Evolutionary conservation across 2,797 vertebrate genomes (phyloP).

Genomic region (Notolepis coatsorum): DNA sequence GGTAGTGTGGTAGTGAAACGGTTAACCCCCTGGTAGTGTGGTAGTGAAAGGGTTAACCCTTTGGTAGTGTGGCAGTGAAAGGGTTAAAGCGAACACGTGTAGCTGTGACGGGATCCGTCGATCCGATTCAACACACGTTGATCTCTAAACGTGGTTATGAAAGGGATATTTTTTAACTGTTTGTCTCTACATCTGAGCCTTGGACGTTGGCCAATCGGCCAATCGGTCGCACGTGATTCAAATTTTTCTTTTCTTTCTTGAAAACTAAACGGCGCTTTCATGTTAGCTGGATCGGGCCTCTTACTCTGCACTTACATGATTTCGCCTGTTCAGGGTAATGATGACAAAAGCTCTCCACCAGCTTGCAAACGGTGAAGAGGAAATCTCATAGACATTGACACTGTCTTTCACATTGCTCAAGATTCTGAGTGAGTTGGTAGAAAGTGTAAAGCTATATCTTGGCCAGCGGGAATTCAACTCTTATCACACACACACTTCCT

Average conservation of each 20-base stretch:
- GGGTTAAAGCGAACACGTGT: no score
- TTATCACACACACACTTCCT: neutral
- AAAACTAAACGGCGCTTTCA: neutral
- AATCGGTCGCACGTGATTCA: slow-evolving; percentile 10
- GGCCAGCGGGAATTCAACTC: slow-evolving; percentile 30
- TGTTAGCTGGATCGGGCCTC: slow-evolving; percentile 22
- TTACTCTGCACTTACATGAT: neutral
- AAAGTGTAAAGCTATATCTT: slow-evolving; percentile 29
- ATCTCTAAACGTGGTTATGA: slow-evolving; percentile 16
- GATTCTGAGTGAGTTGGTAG: slow-evolving; percentile 24
- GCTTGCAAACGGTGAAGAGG: slow-evolving; percentile 8
- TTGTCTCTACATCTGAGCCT: slow-evolving; percentile 9
- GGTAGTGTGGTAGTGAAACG: no score
- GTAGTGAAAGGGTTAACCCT: no score
- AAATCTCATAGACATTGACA: slow-evolving; percentile 27
- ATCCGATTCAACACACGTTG: no score
- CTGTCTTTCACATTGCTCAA: slow-evolving; percentile 8
- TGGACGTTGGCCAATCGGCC: neutral
- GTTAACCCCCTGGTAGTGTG: no score
- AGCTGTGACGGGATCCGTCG: no score
- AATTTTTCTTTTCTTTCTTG: slow-evolving; percentile 23
- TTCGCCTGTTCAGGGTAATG: slow-evolving; percentile 27
- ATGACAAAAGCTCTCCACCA: slow-evolving; percentile 50
- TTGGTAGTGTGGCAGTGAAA: no score
- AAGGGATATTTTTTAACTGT: slow-evolving; percentile 17